phyloP scores from a whole-genome alignment of 2,797 vertebrate species.

The Pteronotus mesoamericanus region DNA sequence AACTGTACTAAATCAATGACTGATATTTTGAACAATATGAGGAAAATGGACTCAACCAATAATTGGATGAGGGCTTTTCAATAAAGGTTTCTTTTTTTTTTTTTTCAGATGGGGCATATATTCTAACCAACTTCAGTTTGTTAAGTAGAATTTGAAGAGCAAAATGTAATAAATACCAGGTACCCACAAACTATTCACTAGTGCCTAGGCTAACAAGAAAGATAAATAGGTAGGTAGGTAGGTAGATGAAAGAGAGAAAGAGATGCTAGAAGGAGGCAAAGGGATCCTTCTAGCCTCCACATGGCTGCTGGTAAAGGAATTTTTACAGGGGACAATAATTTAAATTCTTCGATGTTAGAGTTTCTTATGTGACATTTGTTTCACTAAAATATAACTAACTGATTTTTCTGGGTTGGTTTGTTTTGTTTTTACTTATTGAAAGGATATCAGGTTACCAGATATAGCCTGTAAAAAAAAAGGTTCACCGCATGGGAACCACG shows the following conservation, averaged over 20 bases:
- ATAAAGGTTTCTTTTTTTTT: too few relatives aligned
- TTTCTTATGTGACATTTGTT: background rate
- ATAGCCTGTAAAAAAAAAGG: background rate
- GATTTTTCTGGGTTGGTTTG: background rate
- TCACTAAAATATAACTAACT: background rate
- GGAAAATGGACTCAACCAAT: slow-evolving; percentile 41
- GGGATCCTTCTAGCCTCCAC: too few relatives aligned
- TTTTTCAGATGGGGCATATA: background rate
- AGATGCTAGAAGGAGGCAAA: background rate
- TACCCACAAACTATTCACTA: background rate
- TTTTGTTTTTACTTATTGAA: slow-evolving; percentile 9
- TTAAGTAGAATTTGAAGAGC: background rate
- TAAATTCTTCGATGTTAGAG: background rate
- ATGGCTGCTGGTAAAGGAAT: background rate
- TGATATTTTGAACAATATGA: slow-evolving; percentile 21
- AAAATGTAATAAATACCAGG: background rate
- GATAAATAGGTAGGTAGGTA: too few relatives aligned
- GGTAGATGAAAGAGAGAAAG: background rate
- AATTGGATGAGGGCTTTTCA: background rate
- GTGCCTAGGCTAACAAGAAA: background rate
- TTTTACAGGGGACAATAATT: background rate
- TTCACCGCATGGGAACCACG: background rate
- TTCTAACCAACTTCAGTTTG: background rate
- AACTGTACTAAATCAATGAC: slow-evolving; percentile 36
- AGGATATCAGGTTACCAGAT: background rate